These are phyloP conservation scores for Drosophila pseudoananassae DNA, from an alignment of 1,140 invertebrate genomes.

Conservation along the genomic window DNA sequence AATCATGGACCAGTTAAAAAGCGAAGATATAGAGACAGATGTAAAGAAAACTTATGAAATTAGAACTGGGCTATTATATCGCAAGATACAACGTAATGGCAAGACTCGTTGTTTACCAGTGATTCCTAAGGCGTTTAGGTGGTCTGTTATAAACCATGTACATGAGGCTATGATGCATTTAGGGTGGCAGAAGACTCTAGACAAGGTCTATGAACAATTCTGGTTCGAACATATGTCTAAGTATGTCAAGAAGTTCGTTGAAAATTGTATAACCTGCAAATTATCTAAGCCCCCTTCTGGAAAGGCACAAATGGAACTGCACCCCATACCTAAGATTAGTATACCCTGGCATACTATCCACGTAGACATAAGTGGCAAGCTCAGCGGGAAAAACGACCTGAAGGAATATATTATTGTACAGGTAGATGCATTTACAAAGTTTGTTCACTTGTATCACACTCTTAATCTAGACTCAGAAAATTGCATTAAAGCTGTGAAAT, in stretches of 20 bases:
- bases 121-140: no score
- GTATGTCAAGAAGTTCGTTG: neutral
- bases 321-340: conserved; percentile 8
- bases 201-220: conserved; percentile 5
- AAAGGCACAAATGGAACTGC: conserved; percentile 4
- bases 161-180: conserved; percentile 7
- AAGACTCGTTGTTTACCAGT: no score
- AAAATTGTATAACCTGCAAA: conserved; percentile 10
- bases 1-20: neutral
- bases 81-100: no score
- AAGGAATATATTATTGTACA: conserved; percentile 1
- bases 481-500: conserved; percentile 1
- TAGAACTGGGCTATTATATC: no score
- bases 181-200: conserved; percentile 8
- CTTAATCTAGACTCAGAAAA: neutral
- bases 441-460: conserved; percentile 6
- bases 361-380: conserved; percentile 18
- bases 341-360: conserved; percentile 14
- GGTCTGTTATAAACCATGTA: conserved; percentile 12
- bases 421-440: conserved; percentile 9
- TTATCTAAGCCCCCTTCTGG: conserved; percentile 1
- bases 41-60: neutral
- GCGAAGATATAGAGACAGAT: neutral
- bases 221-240: conserved; percentile 4
- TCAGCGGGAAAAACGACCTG: conserved; percentile 10